A percentile compares a stretch with the other conserved stretches of the same genome.
Conservation (phyloP, 2,888 invertebrate species). For the Aplocera efformata region DNA sequence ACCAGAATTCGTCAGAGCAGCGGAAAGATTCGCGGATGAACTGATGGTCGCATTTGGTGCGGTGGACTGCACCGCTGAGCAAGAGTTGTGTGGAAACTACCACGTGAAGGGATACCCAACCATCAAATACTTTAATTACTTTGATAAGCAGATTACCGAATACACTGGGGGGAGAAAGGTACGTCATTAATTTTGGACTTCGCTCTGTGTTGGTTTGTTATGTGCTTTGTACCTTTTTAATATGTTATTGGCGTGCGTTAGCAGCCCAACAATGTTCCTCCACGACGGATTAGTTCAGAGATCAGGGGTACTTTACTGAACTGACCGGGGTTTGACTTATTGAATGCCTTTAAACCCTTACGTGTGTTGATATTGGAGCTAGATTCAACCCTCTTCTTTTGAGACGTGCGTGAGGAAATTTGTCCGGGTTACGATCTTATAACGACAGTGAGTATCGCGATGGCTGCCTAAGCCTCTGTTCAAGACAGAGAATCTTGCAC, state of each 20-base stretch:
- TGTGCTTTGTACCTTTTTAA: not conserved
- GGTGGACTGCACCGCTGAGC: slow-evolving; percentile 87
- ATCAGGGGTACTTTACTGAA: no score
- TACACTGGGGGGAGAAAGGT: slow-evolving; percentile 89
- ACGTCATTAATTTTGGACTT: slow-evolving; percentile 27
- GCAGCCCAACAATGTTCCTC: not conserved
- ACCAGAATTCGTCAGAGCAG: slow-evolving; percentile 87
- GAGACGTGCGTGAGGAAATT: no score
- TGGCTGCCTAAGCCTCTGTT: no score
- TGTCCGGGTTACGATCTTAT: no score
- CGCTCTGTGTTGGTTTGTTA: no score
- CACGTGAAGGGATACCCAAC: slow-evolving; percentile 92
- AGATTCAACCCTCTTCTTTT: no score
- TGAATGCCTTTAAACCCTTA: no score
- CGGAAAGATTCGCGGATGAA: slow-evolving; percentile 87
- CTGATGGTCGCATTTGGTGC: slow-evolving; percentile 89
- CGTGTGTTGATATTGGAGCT: no score
- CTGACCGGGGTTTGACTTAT: no score
- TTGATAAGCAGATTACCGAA: slow-evolving; percentile 83
- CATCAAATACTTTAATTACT: slow-evolving; percentile 91
- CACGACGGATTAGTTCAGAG: no score
- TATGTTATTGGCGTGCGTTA: not conserved
- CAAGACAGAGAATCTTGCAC: no score
- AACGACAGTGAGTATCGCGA: no score
- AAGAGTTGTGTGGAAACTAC: slow-evolving; percentile 83